These are phyloP conservation scores for Hemibagrus guttatus DNA, from an alignment of 2,797 vertebrate species.

Conservation along the genomic window DNA sequence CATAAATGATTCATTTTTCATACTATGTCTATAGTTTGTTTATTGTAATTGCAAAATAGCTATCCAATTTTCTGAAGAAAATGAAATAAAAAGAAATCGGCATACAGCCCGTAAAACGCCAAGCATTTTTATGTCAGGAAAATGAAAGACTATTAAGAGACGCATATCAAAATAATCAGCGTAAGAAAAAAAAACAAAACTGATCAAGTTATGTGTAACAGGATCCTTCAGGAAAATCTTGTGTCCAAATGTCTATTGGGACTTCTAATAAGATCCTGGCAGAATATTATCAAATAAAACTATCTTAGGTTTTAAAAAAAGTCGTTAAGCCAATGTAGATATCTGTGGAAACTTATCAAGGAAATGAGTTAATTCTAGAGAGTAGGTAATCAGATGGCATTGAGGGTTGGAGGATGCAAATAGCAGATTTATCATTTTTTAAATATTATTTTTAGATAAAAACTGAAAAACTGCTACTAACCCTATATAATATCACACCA, in stretches of 20 bases:
- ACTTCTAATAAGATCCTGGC: conserved; percentile 12
- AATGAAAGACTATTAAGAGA: conserved; percentile 9
- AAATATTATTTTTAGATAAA: too few species aligned
- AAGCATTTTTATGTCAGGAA: conserved; percentile 5
- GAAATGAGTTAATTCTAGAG: not conserved
- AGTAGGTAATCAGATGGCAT: not conserved
- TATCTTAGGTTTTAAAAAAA: not conserved
- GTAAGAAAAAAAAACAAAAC: not conserved
- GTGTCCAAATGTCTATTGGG: not conserved
- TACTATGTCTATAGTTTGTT: conserved; percentile 50
- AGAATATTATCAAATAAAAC: not conserved
- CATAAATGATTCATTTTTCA: conserved; percentile 59
- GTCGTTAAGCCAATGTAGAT: not conserved
- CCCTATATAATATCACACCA: not conserved
- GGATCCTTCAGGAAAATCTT: not conserved
- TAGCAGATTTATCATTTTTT: not conserved
- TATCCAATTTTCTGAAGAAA: conserved; percentile 57
- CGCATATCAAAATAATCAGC: conserved; percentile 11
- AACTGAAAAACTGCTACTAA: not conserved
- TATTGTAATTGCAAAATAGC: conserved; percentile 63
- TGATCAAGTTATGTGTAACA: not conserved
- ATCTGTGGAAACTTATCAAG: not conserved
- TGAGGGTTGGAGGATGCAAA: not conserved
- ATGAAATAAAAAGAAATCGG: conserved; percentile 51
- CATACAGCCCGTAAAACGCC: conserved; percentile 61